A percentile compares a stretch with the other conserved stretches of the same genome.
Evolutionary conservation across 2,113 vertebrate species (phyloP).

Genomic region (Hemiprocne comata): DNA sequence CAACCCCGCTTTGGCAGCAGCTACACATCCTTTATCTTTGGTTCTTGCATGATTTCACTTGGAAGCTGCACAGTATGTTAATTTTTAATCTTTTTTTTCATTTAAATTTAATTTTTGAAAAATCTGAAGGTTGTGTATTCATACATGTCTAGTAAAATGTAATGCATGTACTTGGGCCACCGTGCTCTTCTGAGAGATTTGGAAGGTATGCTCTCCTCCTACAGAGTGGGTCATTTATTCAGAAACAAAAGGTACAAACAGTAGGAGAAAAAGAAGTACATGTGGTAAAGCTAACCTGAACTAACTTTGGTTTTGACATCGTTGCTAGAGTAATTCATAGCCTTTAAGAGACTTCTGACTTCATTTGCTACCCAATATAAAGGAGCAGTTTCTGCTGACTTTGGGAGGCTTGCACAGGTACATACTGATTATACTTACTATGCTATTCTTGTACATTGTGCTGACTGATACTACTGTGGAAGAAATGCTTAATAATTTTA

Average conservation of each 20-base stretch:
- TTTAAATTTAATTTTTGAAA: slow-evolving; percentile 3
- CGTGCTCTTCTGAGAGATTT: background rate
- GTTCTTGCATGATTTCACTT: background rate
- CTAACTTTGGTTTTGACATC: background rate
- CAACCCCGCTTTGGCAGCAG: background rate
- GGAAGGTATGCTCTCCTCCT: background rate
- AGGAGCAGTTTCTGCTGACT: background rate
- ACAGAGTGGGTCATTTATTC: background rate
- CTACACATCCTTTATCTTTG: background rate
- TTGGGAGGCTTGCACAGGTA: background rate
- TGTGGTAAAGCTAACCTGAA: background rate
- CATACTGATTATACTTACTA: background rate
- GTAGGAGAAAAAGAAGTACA: background rate
- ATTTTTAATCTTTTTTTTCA: background rate
- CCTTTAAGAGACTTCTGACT: background rate
- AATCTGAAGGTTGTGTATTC: background rate
- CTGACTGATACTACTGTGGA: background rate
- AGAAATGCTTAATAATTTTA: background rate
- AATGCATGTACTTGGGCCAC: background rate
- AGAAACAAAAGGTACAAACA: background rate
- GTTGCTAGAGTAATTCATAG: background rate
- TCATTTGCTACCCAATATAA: background rate
- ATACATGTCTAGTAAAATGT: background rate
- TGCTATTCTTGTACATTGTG: background rate
- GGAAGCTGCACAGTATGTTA: background rate